Conservation (phyloP, 92 coral and sea anemone genomes). For the Palythoa heliodiscus region DNA sequence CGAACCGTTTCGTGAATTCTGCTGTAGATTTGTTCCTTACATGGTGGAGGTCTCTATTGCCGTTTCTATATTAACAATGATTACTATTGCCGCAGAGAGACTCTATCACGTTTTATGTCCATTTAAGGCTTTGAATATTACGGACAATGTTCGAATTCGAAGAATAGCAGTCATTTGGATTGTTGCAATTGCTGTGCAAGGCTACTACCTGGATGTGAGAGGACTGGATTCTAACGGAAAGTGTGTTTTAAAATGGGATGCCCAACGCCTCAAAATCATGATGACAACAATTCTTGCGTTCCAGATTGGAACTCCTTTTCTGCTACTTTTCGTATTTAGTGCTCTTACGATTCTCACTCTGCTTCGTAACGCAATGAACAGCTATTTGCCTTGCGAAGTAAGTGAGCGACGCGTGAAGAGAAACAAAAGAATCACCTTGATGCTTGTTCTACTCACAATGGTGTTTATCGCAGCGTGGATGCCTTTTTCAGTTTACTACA, state of each 20-base stretch:
- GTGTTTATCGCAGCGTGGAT: constrained; percentile 67
- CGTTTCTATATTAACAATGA: constrained; percentile 60
- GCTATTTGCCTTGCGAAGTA: constrained; percentile 34
- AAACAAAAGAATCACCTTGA: constrained; percentile 59
- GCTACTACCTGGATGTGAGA: not conserved
- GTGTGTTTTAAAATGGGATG: constrained; percentile 9
- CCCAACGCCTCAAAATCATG: constrained; percentile 32
- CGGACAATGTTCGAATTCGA: constrained; percentile 40
- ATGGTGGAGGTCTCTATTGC: constrained; percentile 72
- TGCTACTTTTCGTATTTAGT: constrained; percentile 55
- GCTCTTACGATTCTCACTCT: constrained; percentile 56
- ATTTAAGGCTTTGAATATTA: constrained; percentile 52
- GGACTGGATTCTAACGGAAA: not conserved
- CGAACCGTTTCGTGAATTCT: constrained; percentile 56
- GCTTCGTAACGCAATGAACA: constrained; percentile 50
- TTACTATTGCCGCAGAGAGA: constrained; percentile 64
- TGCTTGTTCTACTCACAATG: constrained; percentile 59
- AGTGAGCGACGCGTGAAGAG: constrained; percentile 50
- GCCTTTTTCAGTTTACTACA: constrained; percentile 56
- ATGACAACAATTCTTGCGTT: constrained; percentile 52
- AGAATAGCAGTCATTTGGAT: constrained; percentile 62
- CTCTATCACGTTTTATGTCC: constrained; percentile 69
- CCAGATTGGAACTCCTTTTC: constrained; percentile 63
- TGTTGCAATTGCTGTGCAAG: constrained; percentile 49
- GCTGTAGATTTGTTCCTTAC: constrained; percentile 67